Base-by-base conservation (phyloP, 2,888 invertebrate species). In the Spisula subtruncata region DNA sequence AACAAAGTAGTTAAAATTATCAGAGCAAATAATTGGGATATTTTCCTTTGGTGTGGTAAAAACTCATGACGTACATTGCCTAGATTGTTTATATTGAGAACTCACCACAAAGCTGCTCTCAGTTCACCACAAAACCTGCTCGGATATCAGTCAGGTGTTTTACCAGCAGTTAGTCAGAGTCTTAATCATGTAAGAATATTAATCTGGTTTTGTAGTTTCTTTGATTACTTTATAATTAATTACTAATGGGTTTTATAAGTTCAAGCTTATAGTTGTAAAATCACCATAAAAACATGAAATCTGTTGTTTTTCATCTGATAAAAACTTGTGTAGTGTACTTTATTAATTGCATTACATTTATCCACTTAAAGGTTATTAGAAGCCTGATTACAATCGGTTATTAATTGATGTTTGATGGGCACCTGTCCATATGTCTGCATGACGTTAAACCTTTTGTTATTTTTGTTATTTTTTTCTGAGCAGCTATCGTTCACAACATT, bases 361-460 rank as follows among this genome's bases (percentile, higher is more conserved):
- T 6, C n/a, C 60, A 66, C 10, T 66, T 25, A 20, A 60, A 20
- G 8, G 60, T 60, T 60, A 60, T n/a, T 66, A 25, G 60, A 66
- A 25, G 51, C 5, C n/a, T 66, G n/a, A 66, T 66, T n/a, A 66
- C 20, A n/a, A 66, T n/a, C 25, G 25, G 10, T 66, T n/a, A 66
- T 66, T 66, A 25, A 66, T 66, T 66, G 60, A 66, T 25, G 60
- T 66, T 66, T 66, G 25, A 66, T 10, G 60, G n/a, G 60, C 60
- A 66, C 60, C 60, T 66, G 60, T 25, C 51, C n/a, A 4, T 66
- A 25, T 66, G 25, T 25, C 25, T 66, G 25, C 10, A 66, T 66
- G 60, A 25, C n/a, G 60, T 66, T 66, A 66, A 25, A 66, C 60
- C 60, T 66, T 66, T 25, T 66, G 60, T 66, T 66, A 25, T 66